These are phyloP conservation scores for Sternotherus odoratus DNA, from an alignment of 2,797 vertebrate species.

Conservation along the genomic window DNA sequence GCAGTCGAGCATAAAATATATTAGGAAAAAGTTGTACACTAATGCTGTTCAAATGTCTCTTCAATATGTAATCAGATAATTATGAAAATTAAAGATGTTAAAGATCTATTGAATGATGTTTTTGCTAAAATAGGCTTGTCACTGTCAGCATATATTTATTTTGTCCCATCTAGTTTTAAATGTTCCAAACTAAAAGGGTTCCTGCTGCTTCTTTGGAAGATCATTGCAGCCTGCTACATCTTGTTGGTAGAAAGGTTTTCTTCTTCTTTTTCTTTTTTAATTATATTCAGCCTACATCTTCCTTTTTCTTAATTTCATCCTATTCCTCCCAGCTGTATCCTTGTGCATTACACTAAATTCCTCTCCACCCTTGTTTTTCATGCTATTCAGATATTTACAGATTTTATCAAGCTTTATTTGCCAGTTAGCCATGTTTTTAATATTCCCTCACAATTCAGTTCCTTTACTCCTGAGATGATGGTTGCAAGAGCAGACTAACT, in stretches of 20 bases:
- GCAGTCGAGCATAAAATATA: background rate
- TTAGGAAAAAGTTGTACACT: background rate
- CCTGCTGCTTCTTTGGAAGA: background rate
- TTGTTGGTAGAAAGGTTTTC: background rate
- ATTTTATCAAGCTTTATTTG: background rate
- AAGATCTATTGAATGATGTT: background rate
- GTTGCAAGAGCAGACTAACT: background rate
- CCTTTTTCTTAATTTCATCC: background rate
- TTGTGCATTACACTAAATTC: background rate
- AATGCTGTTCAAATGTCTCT: background rate
- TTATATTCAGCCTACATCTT: background rate
- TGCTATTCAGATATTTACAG: background rate
- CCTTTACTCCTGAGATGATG: background rate
- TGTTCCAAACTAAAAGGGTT: background rate
- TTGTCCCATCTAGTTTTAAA: rapidly evolving
- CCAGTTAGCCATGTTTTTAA: background rate
- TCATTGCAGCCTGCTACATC: background rate
- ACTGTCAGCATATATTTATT: background rate
- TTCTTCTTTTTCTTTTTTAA: background rate
- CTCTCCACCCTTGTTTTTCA: background rate
- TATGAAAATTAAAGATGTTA: background rate
- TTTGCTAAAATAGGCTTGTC: background rate
- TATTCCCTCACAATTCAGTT: background rate
- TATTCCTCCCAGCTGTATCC: background rate
- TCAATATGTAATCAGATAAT: background rate